Evolutionary conservation across 2,797 vertebrate genomes (phyloP).

Genomic region (Sebastes reedi): DNA sequence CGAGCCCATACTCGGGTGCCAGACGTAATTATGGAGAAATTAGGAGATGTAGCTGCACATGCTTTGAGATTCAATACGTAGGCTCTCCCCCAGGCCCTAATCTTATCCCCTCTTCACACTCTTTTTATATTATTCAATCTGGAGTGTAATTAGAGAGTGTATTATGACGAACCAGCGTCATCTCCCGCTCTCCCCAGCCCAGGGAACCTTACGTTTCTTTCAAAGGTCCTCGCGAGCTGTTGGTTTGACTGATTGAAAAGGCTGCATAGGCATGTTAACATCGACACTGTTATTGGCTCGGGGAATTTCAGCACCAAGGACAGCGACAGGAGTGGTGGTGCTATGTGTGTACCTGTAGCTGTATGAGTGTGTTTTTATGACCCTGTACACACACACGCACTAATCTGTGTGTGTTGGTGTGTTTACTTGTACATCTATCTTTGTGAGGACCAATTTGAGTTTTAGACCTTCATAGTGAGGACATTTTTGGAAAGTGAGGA

Average conservation of each 20-base stretch:
- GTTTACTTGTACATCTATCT: background rate
- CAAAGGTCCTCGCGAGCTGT: background rate
- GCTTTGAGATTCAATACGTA: conserved; percentile 33
- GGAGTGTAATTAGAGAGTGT: conserved; percentile 45
- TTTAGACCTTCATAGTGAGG: background rate
- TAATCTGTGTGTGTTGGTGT: background rate
- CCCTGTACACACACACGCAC: conserved; percentile 5
- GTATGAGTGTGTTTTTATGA: background rate
- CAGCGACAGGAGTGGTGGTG: background rate
- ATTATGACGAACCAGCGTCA: conserved; percentile 19
- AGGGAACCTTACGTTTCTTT: conserved; percentile 17
- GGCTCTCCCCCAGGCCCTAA: conserved; percentile 16
- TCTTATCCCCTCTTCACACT: conserved; percentile 30
- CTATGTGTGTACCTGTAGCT: background rate
- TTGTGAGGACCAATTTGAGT: background rate
- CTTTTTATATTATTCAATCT: conserved; percentile 48
- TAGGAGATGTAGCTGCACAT: conserved; percentile 25
- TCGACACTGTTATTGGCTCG: conserved; percentile 41
- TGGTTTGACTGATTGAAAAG: conserved; percentile 41
- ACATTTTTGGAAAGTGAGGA: background rate
- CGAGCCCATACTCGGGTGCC: conserved; percentile 3
- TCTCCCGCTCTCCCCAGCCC: background rate
- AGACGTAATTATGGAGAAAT: conserved; percentile 55
- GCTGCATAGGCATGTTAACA: conserved; percentile 21
- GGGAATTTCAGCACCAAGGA: conserved; percentile 59